A percentile compares a stretch with the other conserved stretches of the same genome.
Evolutionary conservation across 2,797 vertebrate species (phyloP).

Genomic region (Notoglanidium macrostoma): DNA sequence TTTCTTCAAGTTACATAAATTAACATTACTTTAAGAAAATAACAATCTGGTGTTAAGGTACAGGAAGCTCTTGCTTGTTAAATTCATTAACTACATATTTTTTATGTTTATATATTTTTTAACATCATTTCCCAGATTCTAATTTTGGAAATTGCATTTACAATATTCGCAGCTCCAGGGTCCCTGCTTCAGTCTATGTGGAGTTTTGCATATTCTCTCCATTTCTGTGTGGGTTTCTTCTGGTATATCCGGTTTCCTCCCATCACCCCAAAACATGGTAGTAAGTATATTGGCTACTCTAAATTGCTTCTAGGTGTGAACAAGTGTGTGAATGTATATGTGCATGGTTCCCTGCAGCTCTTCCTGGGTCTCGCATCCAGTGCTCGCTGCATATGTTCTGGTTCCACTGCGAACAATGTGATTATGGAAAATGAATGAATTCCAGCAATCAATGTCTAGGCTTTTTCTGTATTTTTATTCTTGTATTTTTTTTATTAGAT

Average conservation of each 20-base stretch:
- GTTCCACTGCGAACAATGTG: neutral
- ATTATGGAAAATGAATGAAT: neutral
- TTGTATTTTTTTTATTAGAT: conserved; percentile 1
- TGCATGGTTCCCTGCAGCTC: neutral
- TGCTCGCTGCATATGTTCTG: neutral
- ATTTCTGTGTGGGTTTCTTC: neutral
- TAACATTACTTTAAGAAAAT: neutral
- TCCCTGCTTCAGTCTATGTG: neutral
- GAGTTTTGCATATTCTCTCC: neutral
- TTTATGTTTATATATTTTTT: neutral
- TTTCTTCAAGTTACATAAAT: neutral
- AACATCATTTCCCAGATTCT: neutral
- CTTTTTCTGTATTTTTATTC: neutral
- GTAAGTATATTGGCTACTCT: neutral
- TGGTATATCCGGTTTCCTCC: neutral
- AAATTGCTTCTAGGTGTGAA: neutral
- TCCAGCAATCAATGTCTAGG: neutral
- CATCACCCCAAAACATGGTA: neutral
- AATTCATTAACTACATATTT: no score
- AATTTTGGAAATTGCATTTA: neutral
- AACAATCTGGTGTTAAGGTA: neutral
- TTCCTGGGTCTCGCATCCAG: neutral
- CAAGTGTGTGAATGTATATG: neutral
- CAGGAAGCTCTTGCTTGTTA: neutral
- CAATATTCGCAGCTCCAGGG: neutral